Conservation (phyloP, 1,140 invertebrate genomes). For the Zelostemma sp. region DNA sequence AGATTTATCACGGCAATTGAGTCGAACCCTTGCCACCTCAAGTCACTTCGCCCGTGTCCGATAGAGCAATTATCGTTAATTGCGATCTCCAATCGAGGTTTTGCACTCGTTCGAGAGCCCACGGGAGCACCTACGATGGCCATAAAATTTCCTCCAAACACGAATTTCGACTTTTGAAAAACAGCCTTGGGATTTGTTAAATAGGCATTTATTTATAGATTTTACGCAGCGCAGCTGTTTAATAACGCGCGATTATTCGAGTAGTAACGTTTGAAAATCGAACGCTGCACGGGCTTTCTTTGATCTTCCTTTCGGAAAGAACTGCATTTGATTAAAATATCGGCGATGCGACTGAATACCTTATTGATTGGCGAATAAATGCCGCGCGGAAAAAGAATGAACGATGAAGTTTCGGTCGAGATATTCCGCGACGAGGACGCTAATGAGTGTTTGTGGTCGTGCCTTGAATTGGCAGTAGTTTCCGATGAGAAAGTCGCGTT, state of each 20-base stretch:
- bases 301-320: not conserved
- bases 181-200: not conserved
- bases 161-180: no score
- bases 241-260: no score
- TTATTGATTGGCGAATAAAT: conserved; percentile 26
- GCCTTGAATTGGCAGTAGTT: conserved; percentile 27
- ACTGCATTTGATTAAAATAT: not conserved
- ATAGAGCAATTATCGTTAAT: conserved; percentile 59
- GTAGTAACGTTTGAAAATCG: not conserved
- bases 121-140: not conserved
- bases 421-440: conserved; percentile 31
- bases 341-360: conserved; percentile 14
- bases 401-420: conserved; percentile 37
- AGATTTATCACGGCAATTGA: conserved; percentile 53
- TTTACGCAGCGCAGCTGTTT: not conserved
- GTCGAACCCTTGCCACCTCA: conserved; percentile 18
- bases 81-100: conserved; percentile 47
- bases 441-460: conserved; percentile 42
- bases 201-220: not conserved
- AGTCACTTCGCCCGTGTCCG: conserved; percentile 24
- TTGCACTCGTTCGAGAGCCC: not conserved
- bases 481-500: conserved; percentile 33
- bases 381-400: conserved; percentile 35
- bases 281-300: no score
- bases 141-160: not conserved